phyloP scores from a whole-genome alignment of 2,113 vertebrate species.

The Hemibagrus wyckioides region DNA sequence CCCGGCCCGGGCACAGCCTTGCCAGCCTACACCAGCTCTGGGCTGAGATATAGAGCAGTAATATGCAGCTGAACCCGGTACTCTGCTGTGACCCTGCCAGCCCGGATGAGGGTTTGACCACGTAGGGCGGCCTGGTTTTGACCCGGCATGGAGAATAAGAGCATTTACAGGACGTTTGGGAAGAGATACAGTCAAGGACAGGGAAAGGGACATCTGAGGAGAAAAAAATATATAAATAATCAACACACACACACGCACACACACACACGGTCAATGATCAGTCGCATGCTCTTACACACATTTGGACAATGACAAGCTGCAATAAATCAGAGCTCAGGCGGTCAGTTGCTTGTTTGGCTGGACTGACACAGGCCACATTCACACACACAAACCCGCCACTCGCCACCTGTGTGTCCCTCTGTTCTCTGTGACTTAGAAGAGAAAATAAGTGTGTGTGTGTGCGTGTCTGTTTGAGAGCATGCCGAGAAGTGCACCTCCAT shows the following conservation, averaged over 20 bases:
- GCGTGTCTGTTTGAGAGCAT: slow-evolving; percentile 22
- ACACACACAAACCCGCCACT: slow-evolving; percentile 19
- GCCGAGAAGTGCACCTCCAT: slow-evolving; percentile 46
- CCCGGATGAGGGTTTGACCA: slow-evolving; percentile 56
- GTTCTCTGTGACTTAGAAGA: slow-evolving; percentile 5
- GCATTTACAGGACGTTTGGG: slow-evolving; percentile 24
- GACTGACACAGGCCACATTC: slow-evolving; percentile 35
- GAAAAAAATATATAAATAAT: slow-evolving; percentile 26
- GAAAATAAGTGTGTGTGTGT: background rate
- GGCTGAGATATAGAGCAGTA: slow-evolving; percentile 40
- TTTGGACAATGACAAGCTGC: slow-evolving; percentile 24
- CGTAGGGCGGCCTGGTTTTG: slow-evolving; percentile 48
- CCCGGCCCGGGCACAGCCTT: slow-evolving; percentile 56
- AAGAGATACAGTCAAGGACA: slow-evolving; percentile 35
- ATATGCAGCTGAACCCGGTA: slow-evolving; percentile 56
- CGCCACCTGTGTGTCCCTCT: slow-evolving; percentile 51
- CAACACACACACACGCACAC: slow-evolving; percentile 15
- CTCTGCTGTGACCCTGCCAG: slow-evolving; percentile 65
- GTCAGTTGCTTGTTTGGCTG: slow-evolving; percentile 45
- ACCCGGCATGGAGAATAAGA: slow-evolving; percentile 29
- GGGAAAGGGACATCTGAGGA: background rate
- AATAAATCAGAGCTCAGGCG: slow-evolving; percentile 52
- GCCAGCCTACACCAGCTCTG: slow-evolving; percentile 30
- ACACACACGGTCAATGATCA: slow-evolving; percentile 20
- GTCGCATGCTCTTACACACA: slow-evolving; percentile 27